Evolutionary conservation across 2,113 vertebrate species (phyloP), one percentile per base, ranked within the genome.

Genomic region (Archilochus colubris): DNA sequence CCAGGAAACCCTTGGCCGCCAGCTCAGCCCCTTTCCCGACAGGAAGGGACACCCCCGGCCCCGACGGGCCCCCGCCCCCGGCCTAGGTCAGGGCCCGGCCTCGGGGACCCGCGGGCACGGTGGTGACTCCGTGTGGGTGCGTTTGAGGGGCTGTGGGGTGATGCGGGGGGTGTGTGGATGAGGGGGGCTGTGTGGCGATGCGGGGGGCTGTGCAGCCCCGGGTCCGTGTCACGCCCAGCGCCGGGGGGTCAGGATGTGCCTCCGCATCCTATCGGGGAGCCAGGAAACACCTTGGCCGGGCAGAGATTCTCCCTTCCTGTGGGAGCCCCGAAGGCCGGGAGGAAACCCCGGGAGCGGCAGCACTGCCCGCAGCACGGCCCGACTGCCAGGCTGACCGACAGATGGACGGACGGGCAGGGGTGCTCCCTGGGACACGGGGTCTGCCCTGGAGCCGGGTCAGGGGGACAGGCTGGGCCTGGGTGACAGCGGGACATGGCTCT

Each of bases 21-120:
- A 40, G 94, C 87, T 94, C 95, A 24, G 90, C 87, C 95, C 86
- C 81, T 86, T 96, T 93, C 91, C 92, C 86, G 78, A 55, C 84
- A 84, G 94, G 94, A 91, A 94, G 70, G 54, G 84, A 46, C 46
- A 46, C 76, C 81, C 55, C 7, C 46, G 23, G 28, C 40, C 43
- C 36, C 2, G 3, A 23, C 38, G 19, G 15, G 38, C 50, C 21
- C 10, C 38, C 38, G 33, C 59, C 54, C 44, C 3, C 31, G 7
- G 67, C 53, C 63, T 0, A 20, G 4, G 17, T 69, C 72, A 62
- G 22, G 59, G 46, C 20, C 46, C 46, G 18, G 18, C 46, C 46
- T 7, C 46, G 20, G 46, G 46, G 46, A 48, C 46, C 54, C 1
- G 2, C 8, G 0, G 2, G 36, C 33, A 14, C 40, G 21, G 3